Evolutionary conservation across 2,113 vertebrate species (phyloP).

Genomic region (Melanerpes aurifrons): DNA sequence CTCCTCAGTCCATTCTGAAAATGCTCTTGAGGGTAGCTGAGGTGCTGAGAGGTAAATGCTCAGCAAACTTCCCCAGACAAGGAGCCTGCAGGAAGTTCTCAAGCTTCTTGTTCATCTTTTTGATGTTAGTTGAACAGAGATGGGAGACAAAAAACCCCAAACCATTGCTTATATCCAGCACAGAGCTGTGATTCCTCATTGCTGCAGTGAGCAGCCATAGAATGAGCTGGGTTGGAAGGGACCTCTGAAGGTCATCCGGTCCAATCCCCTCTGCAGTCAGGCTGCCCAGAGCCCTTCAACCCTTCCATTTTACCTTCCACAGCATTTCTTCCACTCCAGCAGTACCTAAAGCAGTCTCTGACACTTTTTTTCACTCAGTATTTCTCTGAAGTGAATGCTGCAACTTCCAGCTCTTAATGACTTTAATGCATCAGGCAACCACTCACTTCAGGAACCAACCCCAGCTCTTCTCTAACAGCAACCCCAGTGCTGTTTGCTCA

Average conservation of each 20-base stretch:
- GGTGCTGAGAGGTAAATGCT: not conserved
- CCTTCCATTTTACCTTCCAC: not conserved
- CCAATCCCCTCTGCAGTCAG: no score
- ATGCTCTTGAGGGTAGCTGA: accelerated
- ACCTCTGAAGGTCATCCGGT: no score
- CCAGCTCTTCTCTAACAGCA: not conserved
- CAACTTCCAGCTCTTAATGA: not conserved
- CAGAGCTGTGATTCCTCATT: not conserved
- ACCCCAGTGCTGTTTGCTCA: not conserved
- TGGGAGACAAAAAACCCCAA: not conserved
- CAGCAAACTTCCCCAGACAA: not conserved
- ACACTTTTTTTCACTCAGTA: not conserved
- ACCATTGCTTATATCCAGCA: not conserved
- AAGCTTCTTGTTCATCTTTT: not conserved
- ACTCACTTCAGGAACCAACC: not conserved
- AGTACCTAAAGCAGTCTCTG: not conserved
- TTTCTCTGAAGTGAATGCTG: not conserved
- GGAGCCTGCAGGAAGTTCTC: no score
- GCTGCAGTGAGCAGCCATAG: not conserved
- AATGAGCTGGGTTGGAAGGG: no score
- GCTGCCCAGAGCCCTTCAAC: no score
- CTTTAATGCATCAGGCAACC: not conserved
- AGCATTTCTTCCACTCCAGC: not conserved
- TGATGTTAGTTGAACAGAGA: not conserved
- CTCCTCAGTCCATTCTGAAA: not conserved